Evolutionary conservation across 1,140 invertebrate species (phyloP).

Genomic region (Lordiphosa collinella): DNA sequence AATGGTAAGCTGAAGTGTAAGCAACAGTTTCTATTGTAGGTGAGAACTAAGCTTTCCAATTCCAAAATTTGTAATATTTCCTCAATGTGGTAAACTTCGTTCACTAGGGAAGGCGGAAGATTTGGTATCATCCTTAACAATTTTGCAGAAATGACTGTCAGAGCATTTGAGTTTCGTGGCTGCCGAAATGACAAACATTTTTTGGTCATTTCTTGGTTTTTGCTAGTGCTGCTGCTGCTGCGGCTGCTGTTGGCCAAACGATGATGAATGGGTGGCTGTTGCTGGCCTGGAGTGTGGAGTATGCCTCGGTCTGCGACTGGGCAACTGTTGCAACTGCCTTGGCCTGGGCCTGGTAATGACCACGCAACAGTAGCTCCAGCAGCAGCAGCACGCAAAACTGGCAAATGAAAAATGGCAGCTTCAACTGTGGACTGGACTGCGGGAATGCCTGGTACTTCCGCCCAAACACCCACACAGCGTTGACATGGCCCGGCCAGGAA

Average conservation of each 20-base stretch:
- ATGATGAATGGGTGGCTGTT: slow-evolving; percentile 36
- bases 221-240: slow-evolving; percentile 1
- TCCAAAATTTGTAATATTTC: too few relatives aligned
- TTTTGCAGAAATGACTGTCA: too few relatives aligned
- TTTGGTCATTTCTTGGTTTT: slow-evolving; percentile 11
- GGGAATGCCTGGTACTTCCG: slow-evolving; percentile 7
- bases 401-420: slow-evolving; percentile 43
- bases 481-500: slow-evolving; percentile 1
- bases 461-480: slow-evolving; percentile 2
- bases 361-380: slow-evolving; percentile 14
- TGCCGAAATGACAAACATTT: too few relatives aligned
- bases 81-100: too few relatives aligned
- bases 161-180: too few relatives aligned
- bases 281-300: not conserved
- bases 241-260: slow-evolving; percentile 24
- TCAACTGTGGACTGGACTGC: slow-evolving; percentile 13
- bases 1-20: too few relatives aligned
- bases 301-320: not conserved
- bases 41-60: too few relatives aligned
- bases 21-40: too few relatives aligned
- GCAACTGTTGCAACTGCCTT: slow-evolving; percentile 35
- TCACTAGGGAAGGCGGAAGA: too few relatives aligned
- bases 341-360: slow-evolving; percentile 31
- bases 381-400: slow-evolving; percentile 21
- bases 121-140: too few relatives aligned